Conservation (phyloP, 1,140 invertebrate genomes). For the Cydia splendana region DNA sequence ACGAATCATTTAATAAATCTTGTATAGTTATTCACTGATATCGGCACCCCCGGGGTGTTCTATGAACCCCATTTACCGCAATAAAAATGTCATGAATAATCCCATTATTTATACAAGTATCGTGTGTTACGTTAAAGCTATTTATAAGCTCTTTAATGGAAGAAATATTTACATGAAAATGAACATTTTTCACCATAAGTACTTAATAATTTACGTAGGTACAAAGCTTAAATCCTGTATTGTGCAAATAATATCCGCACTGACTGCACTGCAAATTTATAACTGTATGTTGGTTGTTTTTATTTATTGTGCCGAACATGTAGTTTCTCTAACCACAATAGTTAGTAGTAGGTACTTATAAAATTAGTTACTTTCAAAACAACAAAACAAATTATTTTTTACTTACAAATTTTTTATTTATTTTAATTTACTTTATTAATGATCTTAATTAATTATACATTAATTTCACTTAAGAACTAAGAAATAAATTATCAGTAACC, state of each 20-base stretch:
- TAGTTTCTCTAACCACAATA: not conserved
- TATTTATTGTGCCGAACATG: not conserved
- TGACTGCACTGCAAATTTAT: not conserved
- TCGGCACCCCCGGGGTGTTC: not conserved
- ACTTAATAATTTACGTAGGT: not conserved
- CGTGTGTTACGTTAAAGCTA: not conserved
- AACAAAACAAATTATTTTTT: too few species aligned
- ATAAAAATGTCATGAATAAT: conserved; percentile 15
- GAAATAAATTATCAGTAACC: too few species aligned
- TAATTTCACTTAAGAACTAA: too few species aligned
- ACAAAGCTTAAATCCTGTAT: not conserved
- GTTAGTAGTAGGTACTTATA: not conserved
- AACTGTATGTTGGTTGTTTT: not conserved
- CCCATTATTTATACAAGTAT: conserved; percentile 6
- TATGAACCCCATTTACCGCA: not conserved
- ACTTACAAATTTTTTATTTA: too few species aligned
- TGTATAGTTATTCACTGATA: not conserved
- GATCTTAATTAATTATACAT: too few species aligned
- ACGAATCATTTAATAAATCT: not conserved
- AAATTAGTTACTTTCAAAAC: too few species aligned
- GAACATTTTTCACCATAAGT: not conserved
- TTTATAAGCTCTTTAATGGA: conserved; percentile 2
- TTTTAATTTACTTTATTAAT: too few species aligned
- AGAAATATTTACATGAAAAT: not conserved
- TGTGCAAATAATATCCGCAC: not conserved